Conservation (phyloP, 2,797 vertebrate species). For the Pelobates cultripes region DNA sequence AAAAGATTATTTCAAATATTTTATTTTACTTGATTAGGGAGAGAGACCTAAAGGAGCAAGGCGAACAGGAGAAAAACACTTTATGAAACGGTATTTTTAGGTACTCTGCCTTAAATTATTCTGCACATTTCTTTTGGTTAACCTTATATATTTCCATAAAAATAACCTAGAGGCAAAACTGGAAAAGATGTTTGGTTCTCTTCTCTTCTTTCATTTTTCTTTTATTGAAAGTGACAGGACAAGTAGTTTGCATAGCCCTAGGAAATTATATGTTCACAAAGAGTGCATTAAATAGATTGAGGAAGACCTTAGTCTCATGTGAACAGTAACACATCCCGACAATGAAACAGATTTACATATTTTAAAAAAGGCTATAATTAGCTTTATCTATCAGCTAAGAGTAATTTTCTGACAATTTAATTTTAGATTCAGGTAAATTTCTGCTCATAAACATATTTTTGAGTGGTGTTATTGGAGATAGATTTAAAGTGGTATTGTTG, state of each 20-base stretch:
- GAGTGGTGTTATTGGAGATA: background rate
- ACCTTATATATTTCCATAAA: background rate
- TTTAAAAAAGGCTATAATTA: background rate
- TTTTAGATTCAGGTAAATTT: background rate
- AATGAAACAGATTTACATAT: background rate
- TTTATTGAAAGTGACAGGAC: background rate
- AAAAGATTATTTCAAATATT: no score
- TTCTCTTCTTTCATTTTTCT: background rate
- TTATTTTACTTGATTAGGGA: no score
- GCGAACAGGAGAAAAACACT: no score
- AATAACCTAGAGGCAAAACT: background rate
- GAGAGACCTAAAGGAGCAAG: no score
- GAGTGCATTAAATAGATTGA: background rate
- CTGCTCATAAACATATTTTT: background rate
- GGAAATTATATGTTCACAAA: background rate
- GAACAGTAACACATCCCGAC: conserved; percentile 1
- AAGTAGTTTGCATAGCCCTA: background rate
- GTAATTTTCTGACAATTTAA: background rate
- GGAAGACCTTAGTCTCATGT: background rate
- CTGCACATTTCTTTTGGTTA: background rate
- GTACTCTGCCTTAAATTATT: no score
- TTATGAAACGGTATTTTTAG: no score
- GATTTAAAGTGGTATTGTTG: background rate
- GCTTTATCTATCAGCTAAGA: background rate
- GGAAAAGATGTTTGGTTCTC: no score